Percentiles rank a stretch among this genome's conserved stretches.
Evolutionary conservation across 2,113 vertebrate species (phyloP).

Genomic region (Prunella himalayana): DNA sequence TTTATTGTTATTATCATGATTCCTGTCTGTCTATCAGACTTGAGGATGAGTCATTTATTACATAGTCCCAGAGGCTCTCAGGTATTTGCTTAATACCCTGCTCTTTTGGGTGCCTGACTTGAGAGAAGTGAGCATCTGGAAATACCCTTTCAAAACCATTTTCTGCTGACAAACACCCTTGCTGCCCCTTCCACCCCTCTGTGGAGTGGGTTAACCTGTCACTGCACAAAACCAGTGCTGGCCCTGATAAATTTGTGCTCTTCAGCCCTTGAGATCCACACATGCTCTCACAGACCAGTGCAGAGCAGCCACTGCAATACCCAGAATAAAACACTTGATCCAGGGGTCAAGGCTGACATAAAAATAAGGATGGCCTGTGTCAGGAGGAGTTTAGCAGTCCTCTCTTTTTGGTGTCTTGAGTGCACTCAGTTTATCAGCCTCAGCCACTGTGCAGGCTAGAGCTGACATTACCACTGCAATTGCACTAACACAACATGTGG

Average conservation of each 20-base stretch:
- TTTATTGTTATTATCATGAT: background rate
- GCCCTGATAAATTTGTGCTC: background rate
- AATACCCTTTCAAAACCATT: background rate
- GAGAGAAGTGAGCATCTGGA: background rate
- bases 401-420: background rate
- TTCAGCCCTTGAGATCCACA: background rate
- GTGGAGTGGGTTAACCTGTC: background rate
- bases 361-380: background rate
- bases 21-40: background rate
- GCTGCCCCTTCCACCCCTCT: background rate
- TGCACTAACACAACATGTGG: rapidly evolving
- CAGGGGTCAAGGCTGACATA: background rate
- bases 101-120: background rate
- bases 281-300: background rate
- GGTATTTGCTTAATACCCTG: background rate
- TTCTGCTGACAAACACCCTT: background rate
- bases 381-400: background rate
- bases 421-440: background rate
- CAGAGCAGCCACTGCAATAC: background rate
- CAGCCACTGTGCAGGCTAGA: background rate
- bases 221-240: background rate
- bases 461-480: background rate
- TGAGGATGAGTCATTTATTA: background rate
- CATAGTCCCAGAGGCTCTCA: background rate
- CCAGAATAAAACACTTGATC: background rate